Percentiles rank a stretch among this genome's conserved stretches.
Evolutionary conservation across 2,113 vertebrate genomes (phyloP).

Genomic region (Candoia aspera): DNA sequence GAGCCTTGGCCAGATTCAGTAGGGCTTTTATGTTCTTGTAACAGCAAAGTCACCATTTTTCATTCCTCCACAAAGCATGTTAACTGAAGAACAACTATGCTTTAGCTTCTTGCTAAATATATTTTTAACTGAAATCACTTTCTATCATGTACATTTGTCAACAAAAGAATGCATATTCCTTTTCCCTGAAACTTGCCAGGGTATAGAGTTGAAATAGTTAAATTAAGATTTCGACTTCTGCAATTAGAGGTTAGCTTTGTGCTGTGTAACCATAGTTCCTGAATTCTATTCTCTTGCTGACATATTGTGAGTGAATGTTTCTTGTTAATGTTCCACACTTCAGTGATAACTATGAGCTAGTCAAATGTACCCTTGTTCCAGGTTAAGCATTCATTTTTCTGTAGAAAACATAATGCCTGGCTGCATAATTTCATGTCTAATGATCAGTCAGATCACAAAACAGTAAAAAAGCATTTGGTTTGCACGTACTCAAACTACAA

Average conservation of each 20-base stretch:
- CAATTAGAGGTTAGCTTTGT: slow-evolving; percentile 33
- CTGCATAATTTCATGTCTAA: slow-evolving; percentile 10
- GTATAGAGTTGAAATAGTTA: slow-evolving; percentile 18
- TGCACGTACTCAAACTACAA: slow-evolving; percentile 16
- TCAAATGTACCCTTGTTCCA: slow-evolving; percentile 34
- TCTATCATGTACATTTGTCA: not conserved
- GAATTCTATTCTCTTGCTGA: slow-evolving; percentile 39
- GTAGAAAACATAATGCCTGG: slow-evolving; percentile 34
- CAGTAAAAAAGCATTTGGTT: slow-evolving; percentile 5
- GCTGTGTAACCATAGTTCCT: not conserved
- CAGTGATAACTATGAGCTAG: slow-evolving; percentile 45
- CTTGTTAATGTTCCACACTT: slow-evolving; percentile 45
- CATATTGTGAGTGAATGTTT: slow-evolving; percentile 32
- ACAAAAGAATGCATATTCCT: not conserved
- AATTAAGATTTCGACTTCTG: slow-evolving; percentile 23
- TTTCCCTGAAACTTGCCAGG: slow-evolving; percentile 13
- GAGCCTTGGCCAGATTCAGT: not conserved
- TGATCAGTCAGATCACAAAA: slow-evolving; percentile 41
- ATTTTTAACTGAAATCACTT: not conserved
- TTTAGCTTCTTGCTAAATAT: not conserved
- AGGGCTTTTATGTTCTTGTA: not conserved
- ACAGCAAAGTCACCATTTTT: not conserved
- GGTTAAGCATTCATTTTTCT: slow-evolving; percentile 22
- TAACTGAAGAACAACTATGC: not conserved
- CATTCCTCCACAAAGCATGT: not conserved